These are phyloP conservation scores for Tauraco erythrolophus DNA, from an alignment of 2,113 vertebrate species.

Conservation along the genomic window DNA sequence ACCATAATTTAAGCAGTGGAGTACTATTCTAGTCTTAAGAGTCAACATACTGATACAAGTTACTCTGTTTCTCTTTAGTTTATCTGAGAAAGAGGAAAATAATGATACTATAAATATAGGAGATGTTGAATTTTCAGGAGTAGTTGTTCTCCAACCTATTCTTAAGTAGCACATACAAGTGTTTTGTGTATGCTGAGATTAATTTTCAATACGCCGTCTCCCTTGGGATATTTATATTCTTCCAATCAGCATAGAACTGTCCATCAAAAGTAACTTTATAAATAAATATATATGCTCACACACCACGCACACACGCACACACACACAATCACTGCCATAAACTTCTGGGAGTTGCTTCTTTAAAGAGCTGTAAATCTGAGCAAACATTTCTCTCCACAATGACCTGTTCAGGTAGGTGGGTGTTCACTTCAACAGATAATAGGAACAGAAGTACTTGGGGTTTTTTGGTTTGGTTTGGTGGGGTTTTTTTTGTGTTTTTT, in stretches of 20 bases:
- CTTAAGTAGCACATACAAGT: constrained; percentile 73
- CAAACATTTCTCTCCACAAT: constrained; percentile 62
- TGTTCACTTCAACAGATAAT: constrained; percentile 60
- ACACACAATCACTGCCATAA: constrained; percentile 33
- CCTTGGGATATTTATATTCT: constrained; percentile 83
- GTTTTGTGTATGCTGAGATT: constrained; percentile 79
- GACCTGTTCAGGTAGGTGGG: constrained; percentile 45
- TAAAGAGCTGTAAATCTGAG: constrained; percentile 65
- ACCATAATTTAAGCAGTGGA: neutral
- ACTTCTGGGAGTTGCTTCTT: constrained; percentile 56
- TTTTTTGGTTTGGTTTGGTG: neutral
- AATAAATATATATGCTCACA: neutral
- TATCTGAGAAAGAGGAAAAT: constrained; percentile 26
- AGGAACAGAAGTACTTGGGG: neutral
- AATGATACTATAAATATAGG: constrained; percentile 28
- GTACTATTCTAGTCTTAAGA: neutral
- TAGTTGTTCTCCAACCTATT: constrained; percentile 48
- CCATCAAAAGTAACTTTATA: constrained; percentile 81
- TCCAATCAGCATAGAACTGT: constrained; percentile 82
- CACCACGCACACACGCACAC: neutral
- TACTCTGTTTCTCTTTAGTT: neutral
- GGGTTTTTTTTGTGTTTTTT: neutral
- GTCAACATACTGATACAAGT: neutral
- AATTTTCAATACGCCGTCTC: constrained; percentile 80
- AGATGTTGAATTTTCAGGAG: constrained; percentile 53